Evolutionary conservation across 2,888 invertebrate species (phyloP), one percentile per base, ranked within the genome.

Genomic region (Exocentrus adspersus): DNA sequence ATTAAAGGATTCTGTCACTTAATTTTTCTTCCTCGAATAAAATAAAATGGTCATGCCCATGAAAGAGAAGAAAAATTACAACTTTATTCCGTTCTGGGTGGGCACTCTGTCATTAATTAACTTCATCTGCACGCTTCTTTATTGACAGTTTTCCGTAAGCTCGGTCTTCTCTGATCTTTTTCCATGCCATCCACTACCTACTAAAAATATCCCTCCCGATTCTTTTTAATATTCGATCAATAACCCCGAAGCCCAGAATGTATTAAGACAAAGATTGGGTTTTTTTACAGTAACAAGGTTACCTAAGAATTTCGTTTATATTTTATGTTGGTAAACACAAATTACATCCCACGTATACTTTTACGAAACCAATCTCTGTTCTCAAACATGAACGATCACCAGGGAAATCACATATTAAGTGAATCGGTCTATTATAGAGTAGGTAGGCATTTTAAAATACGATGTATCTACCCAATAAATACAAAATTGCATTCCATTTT

Each of bases 51-150:
- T 28, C 43, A 19, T 14, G 37, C 43, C 28, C 20, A 45, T 30
- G 12, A 56, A 56, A 16, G 42, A 17, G 43, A 24, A 41, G 41
- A 21, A 41, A 52, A 52, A 37, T 52, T 37, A 52, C 21, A n/a
- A 24, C 48, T 48, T 48, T 48, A 48, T 24, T 48, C 43, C 43
- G 19, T 52, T 41, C 37, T 4, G 41, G 52, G 37, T 51, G 32
- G 50, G 50, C 30, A 28, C 50, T n/a, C n/a, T 30, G 32, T 52
- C 52, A 52, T 37, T 52, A 41, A 52, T 52, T 52, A 52, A 52
- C 41, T 37, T 41, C 52, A 37, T 52, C 52, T 50, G 14, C 50
- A 50, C 50, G 30, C 10, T 50, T 16, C 50, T 16, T 30, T 30
- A 30, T 5, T 28, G 50, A 50, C 50, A 50, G 50, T 17, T 30